Percentiles rank a stretch among this genome's conserved stretches.
phyloP scores from a whole-genome alignment of 1,140 invertebrate species.

The Drepana arcuata region DNA sequence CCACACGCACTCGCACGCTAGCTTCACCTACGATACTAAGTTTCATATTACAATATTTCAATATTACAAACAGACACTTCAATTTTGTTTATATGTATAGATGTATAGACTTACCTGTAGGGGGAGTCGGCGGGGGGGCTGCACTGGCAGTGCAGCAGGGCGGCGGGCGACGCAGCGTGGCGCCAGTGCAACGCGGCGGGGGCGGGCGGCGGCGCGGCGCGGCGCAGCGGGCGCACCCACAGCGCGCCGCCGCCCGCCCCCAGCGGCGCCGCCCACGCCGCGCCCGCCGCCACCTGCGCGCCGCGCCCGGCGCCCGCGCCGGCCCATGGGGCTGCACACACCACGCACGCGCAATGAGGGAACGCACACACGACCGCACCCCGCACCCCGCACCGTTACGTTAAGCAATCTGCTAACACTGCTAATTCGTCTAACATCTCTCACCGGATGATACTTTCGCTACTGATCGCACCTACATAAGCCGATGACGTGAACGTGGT shows the following conservation, averaged over 20 bases:
- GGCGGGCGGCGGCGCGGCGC: slow-evolving; percentile 16
- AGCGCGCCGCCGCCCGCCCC: slow-evolving; percentile 20
- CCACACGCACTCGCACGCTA: background rate
- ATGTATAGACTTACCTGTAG: slow-evolving; percentile 27
- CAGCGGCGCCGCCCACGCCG: slow-evolving; percentile 28
- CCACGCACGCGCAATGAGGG: too few species aligned
- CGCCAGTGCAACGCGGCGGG: slow-evolving; percentile 39
- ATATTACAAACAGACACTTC: too few species aligned
- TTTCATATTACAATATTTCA: too few species aligned
- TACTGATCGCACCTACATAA: too few species aligned
- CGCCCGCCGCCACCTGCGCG: slow-evolving; percentile 21
- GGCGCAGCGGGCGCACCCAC: slow-evolving; percentile 20
- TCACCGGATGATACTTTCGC: too few species aligned
- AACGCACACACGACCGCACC: too few species aligned
- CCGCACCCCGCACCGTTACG: too few species aligned
- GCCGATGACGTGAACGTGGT: too few species aligned
- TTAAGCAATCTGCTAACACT: too few species aligned
- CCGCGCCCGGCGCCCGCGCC: slow-evolving; percentile 18
- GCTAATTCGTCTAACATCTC: too few species aligned
- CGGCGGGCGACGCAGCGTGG: slow-evolving; percentile 15
- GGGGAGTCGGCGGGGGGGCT: slow-evolving; percentile 32
- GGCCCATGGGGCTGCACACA: slow-evolving; percentile 14
- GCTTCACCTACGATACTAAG: too few species aligned
- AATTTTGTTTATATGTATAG: too few species aligned
- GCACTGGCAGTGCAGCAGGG: slow-evolving; percentile 42